Base-by-base conservation (phyloP, 1,140 invertebrate genomes). In the Lethrus apterus region DNA sequence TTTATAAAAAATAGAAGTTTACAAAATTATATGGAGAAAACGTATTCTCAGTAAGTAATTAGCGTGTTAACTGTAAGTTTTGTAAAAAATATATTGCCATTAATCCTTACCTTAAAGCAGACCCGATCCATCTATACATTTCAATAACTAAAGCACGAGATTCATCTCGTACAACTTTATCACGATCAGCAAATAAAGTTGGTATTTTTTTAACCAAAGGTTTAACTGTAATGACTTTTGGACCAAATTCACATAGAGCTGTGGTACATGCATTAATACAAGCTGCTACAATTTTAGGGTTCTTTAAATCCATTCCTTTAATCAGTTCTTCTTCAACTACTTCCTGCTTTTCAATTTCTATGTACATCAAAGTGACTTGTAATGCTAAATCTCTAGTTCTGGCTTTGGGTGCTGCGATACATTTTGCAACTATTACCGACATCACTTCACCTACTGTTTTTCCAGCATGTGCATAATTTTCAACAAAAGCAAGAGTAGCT, bases 321-420 rank as follows among this genome's bases (percentile, higher is more conserved):
- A 94, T 70, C 4, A 97, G 70, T 69, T 95, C 92, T 60, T 98
- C 93, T 64, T 88, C 72, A 1, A 93, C 89, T 26, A 80, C 66
- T 56, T 98, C 93, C 50, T 90, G 84, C 67, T 95, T 96, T 63
- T 98, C 94, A 56, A 95, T 92, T 73, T 98, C 93, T 56, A 97
- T 79, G 63, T 86, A 96, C 86, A 95, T 91, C 32, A 98, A 72
- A 2, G 83, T 80, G 44, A 98, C 81, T 66, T 95, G 91, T 29
- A 86, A 71, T 4, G 89, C 86, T 10, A 93, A 71, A 50, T 98
- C 93, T 68, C 89, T 93, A 2, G 90, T 96, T 68, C 91, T 94
- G 1, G 84, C 78, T 72, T 86, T 92, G 9, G 89, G 84, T 1
- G 91, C 88, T 30, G 86, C 89, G 45, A 97, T 81, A 67, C 92